Conservation (phyloP, 2,113 vertebrate genomes). For the Sapajus apella region DNA sequence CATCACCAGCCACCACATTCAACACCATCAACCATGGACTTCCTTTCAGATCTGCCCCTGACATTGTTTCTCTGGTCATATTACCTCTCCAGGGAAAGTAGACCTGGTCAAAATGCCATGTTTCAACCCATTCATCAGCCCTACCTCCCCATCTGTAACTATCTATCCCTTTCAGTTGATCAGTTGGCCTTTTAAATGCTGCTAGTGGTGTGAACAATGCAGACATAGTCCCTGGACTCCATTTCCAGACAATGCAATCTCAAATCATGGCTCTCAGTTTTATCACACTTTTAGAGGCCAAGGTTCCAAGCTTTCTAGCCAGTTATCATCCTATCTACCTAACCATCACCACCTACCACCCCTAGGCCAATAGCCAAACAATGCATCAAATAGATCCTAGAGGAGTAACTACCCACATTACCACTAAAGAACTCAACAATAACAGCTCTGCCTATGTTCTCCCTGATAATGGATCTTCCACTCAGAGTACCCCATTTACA, state of each 20-base stretch:
- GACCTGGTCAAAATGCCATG: conserved; percentile 6
- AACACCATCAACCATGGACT: not conserved
- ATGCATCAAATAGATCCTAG: not conserved
- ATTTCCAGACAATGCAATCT: conserved; percentile 8
- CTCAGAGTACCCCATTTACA: not conserved
- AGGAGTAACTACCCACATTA: not conserved
- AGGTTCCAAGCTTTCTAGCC: conserved; percentile 24
- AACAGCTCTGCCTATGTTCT: not conserved
- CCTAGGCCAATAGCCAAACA: not conserved
- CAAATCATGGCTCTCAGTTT: not conserved
- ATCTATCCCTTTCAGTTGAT: not conserved
- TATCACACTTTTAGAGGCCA: not conserved
- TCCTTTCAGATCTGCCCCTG: not conserved
- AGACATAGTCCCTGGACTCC: not conserved
- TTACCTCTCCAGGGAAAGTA: not conserved
- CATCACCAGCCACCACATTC: not conserved
- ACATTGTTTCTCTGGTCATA: not conserved
- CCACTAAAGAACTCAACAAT: not conserved
- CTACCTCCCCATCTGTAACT: not conserved
- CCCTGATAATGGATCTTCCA: not conserved
- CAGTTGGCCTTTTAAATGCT: conserved; percentile 9
- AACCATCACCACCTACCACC: not conserved
- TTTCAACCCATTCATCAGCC: not conserved
- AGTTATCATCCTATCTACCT: not conserved
- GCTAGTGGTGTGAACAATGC: not conserved